Conservation (phyloP, 2,888 invertebrate genomes). For the Dorcus hopei region DNA sequence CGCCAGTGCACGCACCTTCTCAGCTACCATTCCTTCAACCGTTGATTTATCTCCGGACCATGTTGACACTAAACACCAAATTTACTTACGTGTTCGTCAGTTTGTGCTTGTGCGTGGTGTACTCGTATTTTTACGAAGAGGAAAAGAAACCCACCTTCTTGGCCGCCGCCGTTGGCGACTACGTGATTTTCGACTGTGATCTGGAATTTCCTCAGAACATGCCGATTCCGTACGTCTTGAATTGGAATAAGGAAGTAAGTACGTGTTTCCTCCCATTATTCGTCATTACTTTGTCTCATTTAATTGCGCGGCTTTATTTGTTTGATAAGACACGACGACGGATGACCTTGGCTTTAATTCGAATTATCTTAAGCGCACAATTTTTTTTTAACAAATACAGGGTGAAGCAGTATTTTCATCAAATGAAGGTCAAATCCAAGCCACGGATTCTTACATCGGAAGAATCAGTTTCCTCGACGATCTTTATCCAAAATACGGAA, state of each 20-base stretch:
- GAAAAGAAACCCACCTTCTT: slow-evolving; percentile 42
- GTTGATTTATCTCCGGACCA: no score
- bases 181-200: slow-evolving; percentile 77
- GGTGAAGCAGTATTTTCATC: slow-evolving; percentile 77
- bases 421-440: slow-evolving; percentile 69
- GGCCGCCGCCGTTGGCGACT: slow-evolving; percentile 72
- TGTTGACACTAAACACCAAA: no score
- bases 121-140: slow-evolving; percentile 39
- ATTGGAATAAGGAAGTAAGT: slow-evolving; percentile 89
- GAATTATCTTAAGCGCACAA: no score
- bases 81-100: slow-evolving; percentile 6
- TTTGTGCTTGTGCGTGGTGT: slow-evolving; percentile 21
- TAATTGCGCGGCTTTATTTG: no score
- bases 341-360: no score
- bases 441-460: slow-evolving; percentile 68
- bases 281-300: not conserved
- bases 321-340: no score
- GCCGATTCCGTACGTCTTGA: slow-evolving; percentile 80
- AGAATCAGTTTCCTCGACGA: slow-evolving; percentile 64
- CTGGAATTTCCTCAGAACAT: slow-evolving; percentile 85
- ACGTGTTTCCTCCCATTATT: slow-evolving; percentile 5
- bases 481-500: slow-evolving; percentile 58
- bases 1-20: not conserved
- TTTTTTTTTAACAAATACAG: slow-evolving; percentile 47
- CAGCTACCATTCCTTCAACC: not conserved